A percentile compares a stretch with the other conserved stretches of the same genome.
These are phyloP conservation scores for Leptopilina clavipes DNA, from an alignment of 1,140 invertebrate species.

Conservation along the genomic window DNA sequence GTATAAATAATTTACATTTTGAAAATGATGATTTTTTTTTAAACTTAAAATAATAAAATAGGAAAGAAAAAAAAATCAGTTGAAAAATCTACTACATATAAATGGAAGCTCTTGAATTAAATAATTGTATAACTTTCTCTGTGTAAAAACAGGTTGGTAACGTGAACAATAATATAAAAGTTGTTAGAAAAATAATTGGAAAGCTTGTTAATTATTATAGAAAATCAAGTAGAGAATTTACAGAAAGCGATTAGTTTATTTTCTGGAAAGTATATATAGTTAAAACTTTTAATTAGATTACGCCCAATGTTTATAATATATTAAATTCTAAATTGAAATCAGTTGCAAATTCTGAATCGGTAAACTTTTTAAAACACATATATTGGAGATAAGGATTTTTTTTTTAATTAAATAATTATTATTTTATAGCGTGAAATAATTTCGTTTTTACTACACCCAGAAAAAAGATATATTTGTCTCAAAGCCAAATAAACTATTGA, in stretches of 20 bases:
- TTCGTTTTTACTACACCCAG: too few species aligned
- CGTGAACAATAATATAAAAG: slow-evolving; percentile 22
- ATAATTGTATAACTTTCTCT: neutral
- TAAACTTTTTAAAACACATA: too few species aligned
- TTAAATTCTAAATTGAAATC: neutral
- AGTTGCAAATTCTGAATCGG: neutral
- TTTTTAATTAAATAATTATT: too few species aligned
- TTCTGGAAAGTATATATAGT: neutral
- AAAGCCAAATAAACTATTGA: too few species aligned
- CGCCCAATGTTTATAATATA: neutral
- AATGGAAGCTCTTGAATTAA: neutral
- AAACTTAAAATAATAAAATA: too few species aligned
- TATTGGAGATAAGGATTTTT: too few species aligned
- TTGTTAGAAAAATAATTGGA: slow-evolving; percentile 25
- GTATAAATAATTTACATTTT: too few species aligned
- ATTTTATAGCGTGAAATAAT: too few species aligned
- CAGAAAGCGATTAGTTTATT: neutral
- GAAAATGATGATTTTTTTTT: too few species aligned
- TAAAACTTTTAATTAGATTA: slow-evolving; percentile 14
- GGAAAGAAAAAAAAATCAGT: too few species aligned
- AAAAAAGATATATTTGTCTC: too few species aligned
- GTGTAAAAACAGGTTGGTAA: slow-evolving; percentile 7
- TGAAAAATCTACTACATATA: too few species aligned
- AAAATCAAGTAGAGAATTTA: neutral
- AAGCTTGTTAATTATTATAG: slow-evolving; percentile 17